Base-by-base conservation (phyloP, 1,140 invertebrate species). In the Hypsibius dujardini region DNA sequence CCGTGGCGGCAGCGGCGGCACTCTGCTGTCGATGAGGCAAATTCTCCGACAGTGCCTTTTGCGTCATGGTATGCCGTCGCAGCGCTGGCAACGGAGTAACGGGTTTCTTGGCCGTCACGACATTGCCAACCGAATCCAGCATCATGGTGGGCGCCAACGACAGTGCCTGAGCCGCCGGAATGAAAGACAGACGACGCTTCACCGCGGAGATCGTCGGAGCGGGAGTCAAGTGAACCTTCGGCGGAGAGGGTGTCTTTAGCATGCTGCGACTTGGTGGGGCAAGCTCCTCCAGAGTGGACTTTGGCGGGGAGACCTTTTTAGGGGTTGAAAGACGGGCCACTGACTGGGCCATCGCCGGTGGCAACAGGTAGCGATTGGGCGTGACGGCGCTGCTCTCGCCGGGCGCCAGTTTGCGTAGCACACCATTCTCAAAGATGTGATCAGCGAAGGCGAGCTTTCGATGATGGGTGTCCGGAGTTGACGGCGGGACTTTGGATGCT, bases 291-390 rank as follows among this genome's bases (percentile, higher is more conserved):
- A 15, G 12, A 12, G 62, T 12, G 3, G 62, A 67, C 12, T 12
- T 12, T 45, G 12, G 12, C 12, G 42, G 62, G 12, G 12, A 15
- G 12, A 45, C 12, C 62, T 67, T 67, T 42, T 67, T 67, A 3
- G 62, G 62, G 3, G 62, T 15, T 7, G 62, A 67, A 12, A 67
- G 45, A 42, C 62, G 62, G 62, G 62, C 62, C 62, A 67, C 62
- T 3, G 62, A 67, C 42, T 67, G 12, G 12, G 62, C 62, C 12
- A 67, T 7, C 42, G 42, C 62, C 62, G 62, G 62, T 3, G 62
- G 7, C 62, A 67, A 42, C 3, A 7, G 12, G 62, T 15, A 67
- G 50, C 50, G 50, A 56, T n/a, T n/a, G 50, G 50, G 50, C 7
- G n/a, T 56, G 28, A 28, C 28, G 28, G 28, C 28, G 28, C 28